Evolutionary conservation across 2,888 invertebrate species (phyloP), one percentile per base, ranked within the genome.

Genomic region (Operophtera brumata): DNA sequence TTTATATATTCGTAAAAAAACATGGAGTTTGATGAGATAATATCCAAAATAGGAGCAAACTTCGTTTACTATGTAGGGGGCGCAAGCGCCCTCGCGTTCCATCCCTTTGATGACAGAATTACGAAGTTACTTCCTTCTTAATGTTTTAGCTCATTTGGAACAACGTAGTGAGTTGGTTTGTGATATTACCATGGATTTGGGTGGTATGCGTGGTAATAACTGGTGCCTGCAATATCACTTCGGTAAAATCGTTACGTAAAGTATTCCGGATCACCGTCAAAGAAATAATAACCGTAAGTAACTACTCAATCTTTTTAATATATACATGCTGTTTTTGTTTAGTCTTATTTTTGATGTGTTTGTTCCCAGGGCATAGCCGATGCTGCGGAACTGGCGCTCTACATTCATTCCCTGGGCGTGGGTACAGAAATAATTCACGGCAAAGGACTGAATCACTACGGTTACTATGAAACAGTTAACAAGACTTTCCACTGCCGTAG

Each of bases 391-490:
- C 72, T 84, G 9, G 77, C 84, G 4, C 67, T 88, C 0, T 89
- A 87, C 64, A 80, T 86, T 46, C 88, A 90, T 67, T 77, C 86
- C 5, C 71, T 80, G 7, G 72, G 86, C 61, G 69, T 82, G 9
- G 89, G 89, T 35, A 82, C 87, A 10, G 89, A 89, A 71, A 64
- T 86, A 6, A 76, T 90, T 62, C 77, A 76, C 56, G 89, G 89
- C 48, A 90, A 89, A 75, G 88, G 84, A 55, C 68, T 90, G 34
- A 86, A 89, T 66, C 75, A 77, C 68, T 88, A 75, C 62, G 88
- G 89, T 89, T 45, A 56, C 12, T 43, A 40, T 20, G 26, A 35
- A 50, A 6, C 10, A 44, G 10, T 34, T 44, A n/a, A 46, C 30
- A 47, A 9, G 3, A n/a, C 10, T 37, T 37, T 36, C 10, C 2